Percentiles rank a stretch among this genome's conserved stretches.
Conservation (phyloP, 2,888 invertebrate species). For the Esperia sulphurella region DNA sequence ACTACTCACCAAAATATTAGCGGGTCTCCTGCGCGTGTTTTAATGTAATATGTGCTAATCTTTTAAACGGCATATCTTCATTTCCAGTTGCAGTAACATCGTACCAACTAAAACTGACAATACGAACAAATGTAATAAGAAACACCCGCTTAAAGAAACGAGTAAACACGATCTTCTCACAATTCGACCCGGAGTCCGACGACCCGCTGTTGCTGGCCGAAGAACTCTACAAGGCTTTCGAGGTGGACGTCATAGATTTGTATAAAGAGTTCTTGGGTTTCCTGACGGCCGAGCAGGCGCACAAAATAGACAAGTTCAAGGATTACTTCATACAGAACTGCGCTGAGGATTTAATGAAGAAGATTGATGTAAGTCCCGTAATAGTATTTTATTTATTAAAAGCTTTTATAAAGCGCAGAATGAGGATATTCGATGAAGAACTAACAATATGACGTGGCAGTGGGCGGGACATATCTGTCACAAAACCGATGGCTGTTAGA, state of each 20-base stretch:
- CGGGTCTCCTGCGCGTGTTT: too few species aligned
- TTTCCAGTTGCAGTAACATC: conserved; percentile 44
- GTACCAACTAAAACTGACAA: conserved; percentile 46
- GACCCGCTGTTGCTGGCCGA: conserved; percentile 34
- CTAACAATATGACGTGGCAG: too few species aligned
- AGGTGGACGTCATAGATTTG: conserved; percentile 39
- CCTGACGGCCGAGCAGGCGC: conserved; percentile 58
- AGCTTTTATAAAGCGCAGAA: too few species aligned
- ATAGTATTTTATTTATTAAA: not conserved
- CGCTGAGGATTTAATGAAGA: conserved; percentile 38
- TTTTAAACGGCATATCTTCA: too few species aligned
- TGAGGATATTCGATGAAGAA: too few species aligned
- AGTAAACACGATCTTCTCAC: conserved; percentile 28
- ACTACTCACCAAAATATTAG: too few species aligned
- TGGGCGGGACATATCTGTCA: too few species aligned
- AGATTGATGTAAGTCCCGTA: conserved; percentile 41
- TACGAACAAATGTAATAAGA: conserved; percentile 21
- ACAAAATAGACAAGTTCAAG: conserved; percentile 38
- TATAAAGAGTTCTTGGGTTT: conserved; percentile 58
- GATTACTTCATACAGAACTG: conserved; percentile 55
- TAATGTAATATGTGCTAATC: too few species aligned
- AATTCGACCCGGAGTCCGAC: conserved; percentile 33
- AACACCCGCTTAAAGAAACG: conserved; percentile 29
- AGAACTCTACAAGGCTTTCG: conserved; percentile 28
- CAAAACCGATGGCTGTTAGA: too few species aligned